phyloP scores from a whole-genome alignment of 2,113 vertebrate genomes.

The Aptenodytes patagonicus region DNA sequence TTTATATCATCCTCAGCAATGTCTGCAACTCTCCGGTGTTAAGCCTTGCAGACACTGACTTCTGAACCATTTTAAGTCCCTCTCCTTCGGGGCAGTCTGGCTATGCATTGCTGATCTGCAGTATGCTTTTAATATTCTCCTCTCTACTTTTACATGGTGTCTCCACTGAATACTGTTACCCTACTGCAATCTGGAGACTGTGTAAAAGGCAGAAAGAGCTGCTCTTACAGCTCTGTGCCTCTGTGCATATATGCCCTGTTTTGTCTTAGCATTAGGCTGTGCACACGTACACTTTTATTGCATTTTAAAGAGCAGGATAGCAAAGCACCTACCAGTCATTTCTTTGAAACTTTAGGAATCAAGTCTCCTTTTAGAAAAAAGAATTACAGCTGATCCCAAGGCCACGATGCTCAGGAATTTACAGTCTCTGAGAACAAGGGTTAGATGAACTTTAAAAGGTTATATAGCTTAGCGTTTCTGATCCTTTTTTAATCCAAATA shows the following conservation, averaged over 20 bases:
- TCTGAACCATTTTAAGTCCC: background rate
- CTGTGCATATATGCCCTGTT: background rate
- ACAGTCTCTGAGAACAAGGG: background rate
- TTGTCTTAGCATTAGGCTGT: background rate
- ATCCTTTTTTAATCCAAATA: slow-evolving; percentile 11
- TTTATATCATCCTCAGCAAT: background rate
- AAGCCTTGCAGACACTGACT: background rate
- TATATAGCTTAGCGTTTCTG: background rate
- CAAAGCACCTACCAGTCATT: background rate
- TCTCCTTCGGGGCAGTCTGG: background rate
- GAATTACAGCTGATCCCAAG: background rate
- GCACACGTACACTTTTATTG: background rate
- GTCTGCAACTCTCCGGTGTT: background rate
- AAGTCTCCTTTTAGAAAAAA: background rate
- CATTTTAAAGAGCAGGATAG: background rate
- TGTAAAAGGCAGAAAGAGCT: background rate
- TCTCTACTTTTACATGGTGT: background rate
- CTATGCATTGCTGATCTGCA: background rate
- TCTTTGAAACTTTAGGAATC: background rate
- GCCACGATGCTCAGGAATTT: background rate
- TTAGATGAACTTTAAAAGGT: background rate
- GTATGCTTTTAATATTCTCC: background rate
- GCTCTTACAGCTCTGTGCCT: background rate
- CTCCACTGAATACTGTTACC: background rate
- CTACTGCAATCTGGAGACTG: background rate